Base-by-base conservation (phyloP, 2,888 invertebrate species). In the Lottia scabra region DNA sequence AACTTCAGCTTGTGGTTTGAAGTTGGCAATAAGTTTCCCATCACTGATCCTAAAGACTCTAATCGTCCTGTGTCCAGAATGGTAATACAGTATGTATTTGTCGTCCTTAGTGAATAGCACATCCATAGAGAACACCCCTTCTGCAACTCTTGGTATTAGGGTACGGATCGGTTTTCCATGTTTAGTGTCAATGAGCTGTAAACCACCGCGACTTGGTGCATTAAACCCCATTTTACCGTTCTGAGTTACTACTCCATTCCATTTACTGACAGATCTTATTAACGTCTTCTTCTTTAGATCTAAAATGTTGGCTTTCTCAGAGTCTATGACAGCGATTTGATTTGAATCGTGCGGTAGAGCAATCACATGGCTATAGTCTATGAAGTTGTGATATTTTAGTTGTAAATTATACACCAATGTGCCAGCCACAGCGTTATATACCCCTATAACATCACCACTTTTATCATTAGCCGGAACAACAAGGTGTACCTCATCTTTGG, bases 101-200 rank as follows among this genome's bases (percentile, higher is more conserved):
- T 98, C 97, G 2, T 94, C 96, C 78, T 95, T 94, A 73, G 96
- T 98, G 89, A 99, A 99, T 91, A 95, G 93, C 5, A 84, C 84
- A 78, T 97, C 96, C 26, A 98, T 96, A 2, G 96, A 96, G 89
- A 98, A 98, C 0, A 99, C 98, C 0, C 99, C 99, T 89, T 99
- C 98, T 0, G 98, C 98, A 0, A 98, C 89, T 72, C 88, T 86
- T 1, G 96, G 96, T 78, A 99, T 98, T 78, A 97, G 94, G 0
- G 95, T 97, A 88, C 95, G 94, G 0, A 96, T 93, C 0, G 95
- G 94, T 66, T 94, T 93, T 0, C 98, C 98, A 84, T 95, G 94
- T 86, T 96, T 96, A 76, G 99, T 91, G 87, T 99, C 98, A 70
- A 92, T 86, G 45, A 98, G 92, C 86, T 99, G 98, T 1, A 99